Evolutionary conservation across 2,797 vertebrate species (phyloP).

Genomic region (Clarias fuscus): DNA sequence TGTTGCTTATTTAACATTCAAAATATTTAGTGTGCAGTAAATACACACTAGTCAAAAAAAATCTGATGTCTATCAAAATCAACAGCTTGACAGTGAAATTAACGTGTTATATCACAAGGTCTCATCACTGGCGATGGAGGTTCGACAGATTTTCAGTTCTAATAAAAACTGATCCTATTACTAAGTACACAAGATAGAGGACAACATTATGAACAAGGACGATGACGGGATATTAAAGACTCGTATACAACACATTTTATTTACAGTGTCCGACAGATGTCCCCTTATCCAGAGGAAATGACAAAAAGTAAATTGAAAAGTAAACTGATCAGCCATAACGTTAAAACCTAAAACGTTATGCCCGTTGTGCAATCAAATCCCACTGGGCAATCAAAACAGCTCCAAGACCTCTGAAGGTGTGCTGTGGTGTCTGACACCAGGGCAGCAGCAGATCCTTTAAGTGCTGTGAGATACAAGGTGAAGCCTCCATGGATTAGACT

Average conservation of each 20-base stretch:
- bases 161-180: neutral
- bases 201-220: neutral
- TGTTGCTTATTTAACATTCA: slow-evolving; percentile 19
- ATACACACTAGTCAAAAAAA: neutral
- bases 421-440: no score
- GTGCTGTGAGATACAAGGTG: no score
- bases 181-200: neutral
- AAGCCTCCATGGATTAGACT: no score
- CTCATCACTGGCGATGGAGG: neutral
- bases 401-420: no score
- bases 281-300: neutral
- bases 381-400: no score
- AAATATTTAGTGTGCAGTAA: neutral
- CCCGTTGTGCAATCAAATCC: no score
- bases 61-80: neutral
- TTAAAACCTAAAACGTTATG: no score
- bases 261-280: neutral
- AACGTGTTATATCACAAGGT: neutral
- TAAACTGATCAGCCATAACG: neutral
- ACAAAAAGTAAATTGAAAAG: no score
- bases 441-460: no score
- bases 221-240: neutral
- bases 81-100: neutral
- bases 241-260: neutral
- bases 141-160: neutral